Base-by-base conservation (phyloP, 2,113 vertebrate species). In the Nerophis ophidion region DNA sequence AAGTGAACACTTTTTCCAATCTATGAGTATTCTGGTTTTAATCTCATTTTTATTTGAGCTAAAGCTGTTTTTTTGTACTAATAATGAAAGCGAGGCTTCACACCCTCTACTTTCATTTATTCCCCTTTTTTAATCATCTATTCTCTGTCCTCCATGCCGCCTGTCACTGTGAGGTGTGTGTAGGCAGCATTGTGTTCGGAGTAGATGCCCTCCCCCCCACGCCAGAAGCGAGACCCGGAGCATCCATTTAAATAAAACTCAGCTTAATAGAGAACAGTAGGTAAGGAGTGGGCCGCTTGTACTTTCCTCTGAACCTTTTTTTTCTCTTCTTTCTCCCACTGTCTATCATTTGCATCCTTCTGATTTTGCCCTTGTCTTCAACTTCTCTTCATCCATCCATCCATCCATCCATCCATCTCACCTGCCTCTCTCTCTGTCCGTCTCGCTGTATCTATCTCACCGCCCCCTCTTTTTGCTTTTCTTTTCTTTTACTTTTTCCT, bases 111-210 rank as follows among this genome's bases (percentile, higher is more conserved):
- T 57, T 71, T 68, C 60, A 53, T 16, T 66, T 67, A 54, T 64
- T 60, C 70, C 67, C 50, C 38, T 26, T 46, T 52, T 26, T 53
- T 61, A 69, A 78, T 71, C 72, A 55, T 50, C 58, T 71, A 59
- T 46, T 61, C 66, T 63, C 48, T 56, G 60, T 61, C 72, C 54
- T 62, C 52, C 38, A 44, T 76, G 61, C 70, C 70, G 80, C 81
- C 79, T 86, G 81, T 88, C 85, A 86, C 77, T 79, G 83, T 71
- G 82, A 82, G 76, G 73, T 83, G 87, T 86, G 86, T 88, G 88
- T 89, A 86, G 90, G 88, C 87, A 86, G 87, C 85, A 88, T 89
- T 90, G 84, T 89, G 88, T 90, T 90, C 89, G 87, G 84, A 91
- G 89, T 89, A 89, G 86, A 90, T 88, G 85, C 88, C 89, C 84